Evolutionary conservation across 1,140 invertebrate genomes (phyloP).

Genomic region (Tetramorium simillimum): DNA sequence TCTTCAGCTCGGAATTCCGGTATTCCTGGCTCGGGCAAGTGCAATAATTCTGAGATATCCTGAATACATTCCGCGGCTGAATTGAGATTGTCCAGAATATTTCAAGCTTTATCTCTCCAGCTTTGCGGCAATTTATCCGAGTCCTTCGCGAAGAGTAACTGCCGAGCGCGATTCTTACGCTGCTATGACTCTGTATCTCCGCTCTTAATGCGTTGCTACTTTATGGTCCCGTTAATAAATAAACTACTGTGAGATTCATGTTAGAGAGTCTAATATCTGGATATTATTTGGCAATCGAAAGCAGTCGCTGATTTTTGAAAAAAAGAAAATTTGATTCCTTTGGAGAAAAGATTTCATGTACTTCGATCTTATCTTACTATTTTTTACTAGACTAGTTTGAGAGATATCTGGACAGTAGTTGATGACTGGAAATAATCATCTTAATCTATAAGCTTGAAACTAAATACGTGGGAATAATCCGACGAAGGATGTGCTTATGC

Average conservation of each 20-base stretch:
- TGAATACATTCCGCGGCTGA: constrained; percentile 46
- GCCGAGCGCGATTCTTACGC: constrained; percentile 43
- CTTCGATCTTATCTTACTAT: background rate
- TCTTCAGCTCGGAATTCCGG: background rate
- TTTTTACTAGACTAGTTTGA: background rate
- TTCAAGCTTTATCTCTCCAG: constrained; percentile 57
- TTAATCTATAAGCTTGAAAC: background rate
- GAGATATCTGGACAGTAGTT: background rate
- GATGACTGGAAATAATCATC: constrained; percentile 5
- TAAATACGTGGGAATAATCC: constrained; percentile 33
- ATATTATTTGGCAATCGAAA: background rate
- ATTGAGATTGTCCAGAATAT: constrained; percentile 59
- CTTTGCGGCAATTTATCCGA: constrained; percentile 50
- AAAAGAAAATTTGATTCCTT: background rate
- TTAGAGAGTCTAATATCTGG: background rate
- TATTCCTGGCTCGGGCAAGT: constrained; percentile 11
- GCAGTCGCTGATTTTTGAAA: background rate
- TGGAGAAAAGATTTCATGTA: background rate
- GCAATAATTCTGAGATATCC: constrained; percentile 54
- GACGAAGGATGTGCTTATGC: constrained; percentile 29
- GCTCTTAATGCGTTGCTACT: constrained; percentile 33
- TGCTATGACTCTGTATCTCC: constrained; percentile 33
- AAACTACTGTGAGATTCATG: constrained; percentile 3
- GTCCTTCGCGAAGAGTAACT: constrained; percentile 43
- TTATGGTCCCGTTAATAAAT: constrained; percentile 29